Conservation (phyloP, 2,797 vertebrate genomes). For the Dryobates pubescens region DNA sequence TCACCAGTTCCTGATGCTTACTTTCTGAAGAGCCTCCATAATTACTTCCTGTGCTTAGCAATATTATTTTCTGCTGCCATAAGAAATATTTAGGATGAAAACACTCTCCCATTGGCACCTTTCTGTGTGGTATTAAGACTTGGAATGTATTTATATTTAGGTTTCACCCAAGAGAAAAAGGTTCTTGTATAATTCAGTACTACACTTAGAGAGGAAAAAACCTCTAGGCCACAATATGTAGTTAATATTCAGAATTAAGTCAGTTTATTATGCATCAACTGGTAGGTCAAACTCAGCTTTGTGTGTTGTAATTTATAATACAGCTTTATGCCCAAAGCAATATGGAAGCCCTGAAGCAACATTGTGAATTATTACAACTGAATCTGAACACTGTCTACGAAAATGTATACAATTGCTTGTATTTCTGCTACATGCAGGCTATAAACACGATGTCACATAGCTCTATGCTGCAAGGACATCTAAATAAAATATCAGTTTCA, state of each 20-base stretch:
- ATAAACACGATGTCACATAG: constrained; percentile 67
- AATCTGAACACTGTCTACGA: constrained; percentile 72
- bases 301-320: constrained; percentile 94
- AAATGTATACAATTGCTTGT: constrained; percentile 42
- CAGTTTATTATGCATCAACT: constrained; percentile 93
- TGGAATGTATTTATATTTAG: constrained; percentile 80
- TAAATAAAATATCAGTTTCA: constrained; percentile 76
- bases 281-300: constrained; percentile 97
- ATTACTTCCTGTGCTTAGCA: constrained; percentile 50
- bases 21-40: constrained; percentile 48
- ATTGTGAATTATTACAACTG: constrained; percentile 75
- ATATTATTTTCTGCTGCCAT: constrained; percentile 61
- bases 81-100: constrained; percentile 74
- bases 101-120: constrained; percentile 72
- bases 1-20: constrained; percentile 36
- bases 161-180: constrained; percentile 83
- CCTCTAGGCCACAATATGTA: constrained; percentile 89
- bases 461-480: constrained; percentile 67
- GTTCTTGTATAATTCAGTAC: constrained; percentile 88
- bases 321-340: constrained; percentile 91
- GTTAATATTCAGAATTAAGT: constrained; percentile 92
- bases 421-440: constrained; percentile 46
- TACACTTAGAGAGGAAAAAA: constrained; percentile 83
- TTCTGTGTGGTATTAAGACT: constrained; percentile 69
- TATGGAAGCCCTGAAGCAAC: constrained; percentile 77